phyloP scores from a whole-genome alignment of 2,888 invertebrate species.

The Macaria notata region DNA sequence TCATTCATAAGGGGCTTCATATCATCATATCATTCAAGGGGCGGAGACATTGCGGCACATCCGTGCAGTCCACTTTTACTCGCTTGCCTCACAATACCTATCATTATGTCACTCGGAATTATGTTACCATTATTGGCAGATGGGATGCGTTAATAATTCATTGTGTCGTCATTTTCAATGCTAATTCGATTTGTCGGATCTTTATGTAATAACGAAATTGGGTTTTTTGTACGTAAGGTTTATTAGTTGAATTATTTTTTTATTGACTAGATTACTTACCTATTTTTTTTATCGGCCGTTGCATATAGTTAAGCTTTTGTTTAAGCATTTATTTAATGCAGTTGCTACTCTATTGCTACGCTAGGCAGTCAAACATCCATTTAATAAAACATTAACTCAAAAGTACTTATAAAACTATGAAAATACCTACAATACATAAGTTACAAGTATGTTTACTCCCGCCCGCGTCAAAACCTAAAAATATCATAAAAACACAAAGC shows the following conservation, averaged over 20 bases:
- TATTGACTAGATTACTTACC: too few relatives aligned
- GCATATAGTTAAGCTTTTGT: too few relatives aligned
- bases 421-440: too few relatives aligned
- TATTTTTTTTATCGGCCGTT: too few relatives aligned
- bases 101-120: slow-evolving; percentile 54
- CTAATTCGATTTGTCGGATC: slow-evolving; percentile 13
- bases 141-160: slow-evolving; percentile 5
- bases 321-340: too few relatives aligned
- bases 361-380: too few relatives aligned
- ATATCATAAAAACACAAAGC: neutral
- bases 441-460: neutral
- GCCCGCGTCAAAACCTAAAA: neutral
- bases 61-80: slow-evolving; percentile 66
- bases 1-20: slow-evolving; percentile 31
- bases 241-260: too few relatives aligned
- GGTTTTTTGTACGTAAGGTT: too few relatives aligned
- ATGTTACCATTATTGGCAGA: slow-evolving; percentile 23
- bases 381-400: too few relatives aligned
- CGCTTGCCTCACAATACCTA: slow-evolving; percentile 46
- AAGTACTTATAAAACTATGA: too few relatives aligned
- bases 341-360: too few relatives aligned
- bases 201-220: too few relatives aligned
- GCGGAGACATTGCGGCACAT: slow-evolving; percentile 53
- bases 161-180: slow-evolving; percentile 17
- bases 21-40: slow-evolving; percentile 27